Evolutionary conservation across 1,140 invertebrate species (phyloP), one percentile per base, ranked within the genome.

Genomic region (Nymphalis io): DNA sequence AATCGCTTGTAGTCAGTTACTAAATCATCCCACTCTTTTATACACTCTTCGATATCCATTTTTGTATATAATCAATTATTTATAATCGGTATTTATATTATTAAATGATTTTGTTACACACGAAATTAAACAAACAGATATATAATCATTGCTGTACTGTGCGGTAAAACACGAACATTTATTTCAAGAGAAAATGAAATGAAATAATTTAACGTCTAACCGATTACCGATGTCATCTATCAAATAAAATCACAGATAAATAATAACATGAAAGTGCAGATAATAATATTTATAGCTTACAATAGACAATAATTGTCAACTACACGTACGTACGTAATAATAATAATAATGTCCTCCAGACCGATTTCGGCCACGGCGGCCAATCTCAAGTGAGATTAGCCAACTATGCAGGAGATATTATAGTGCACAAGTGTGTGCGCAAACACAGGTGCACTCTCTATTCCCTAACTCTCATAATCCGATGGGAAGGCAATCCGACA

Each of bases 21-120:
- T 70, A 97, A 90, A 78, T 97, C 96, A 58, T 95, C 93, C 95
- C 96, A 97, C 73, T 96, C 96, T 84, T 96, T 95, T 12, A 95
- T 62, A 86, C 94, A 95, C 53, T 93, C 93, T 68, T 93, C 93
- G 58, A 88, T 82, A 72, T 93, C 93, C 93, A 94, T 94, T 51
- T 81, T 85, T 48, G 44, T 38, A 39, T 53, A 4, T 51, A 33
- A 64, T 58, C 12, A 42, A 53, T 21, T 42, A 57, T 23, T 27
- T 55, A 27, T 27, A 57, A 21, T 44, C 48, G 15, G 15, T 58
- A n/a, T 42, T 18, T 13, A 5, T 13, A 40, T 13, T 1, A 20
- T 16, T 58, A 21, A 23, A 57, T 15, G 13, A 38, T 23, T 59
- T 59, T 40, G 16, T 21, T 66, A 12, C 2, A 51, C 59, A 57